These are phyloP conservation scores for Platorchestia sp. DNA, from an alignment of 1,140 invertebrate genomes.

Conservation along the genomic window DNA sequence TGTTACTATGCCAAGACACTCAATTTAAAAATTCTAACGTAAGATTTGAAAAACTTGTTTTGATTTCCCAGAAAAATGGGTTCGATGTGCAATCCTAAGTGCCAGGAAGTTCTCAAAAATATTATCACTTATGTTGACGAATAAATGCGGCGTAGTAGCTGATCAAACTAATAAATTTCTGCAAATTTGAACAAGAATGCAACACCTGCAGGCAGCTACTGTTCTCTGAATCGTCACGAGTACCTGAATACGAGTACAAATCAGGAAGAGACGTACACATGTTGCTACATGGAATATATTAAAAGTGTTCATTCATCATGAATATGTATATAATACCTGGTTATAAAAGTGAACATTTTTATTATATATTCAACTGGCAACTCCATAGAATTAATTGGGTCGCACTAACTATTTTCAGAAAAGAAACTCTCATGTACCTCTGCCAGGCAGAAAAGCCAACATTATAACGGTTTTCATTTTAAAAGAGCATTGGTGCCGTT, in stretches of 20 bases:
- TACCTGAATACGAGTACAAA: background rate
- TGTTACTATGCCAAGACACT: no score
- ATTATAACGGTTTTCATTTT: background rate
- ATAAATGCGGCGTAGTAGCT: background rate
- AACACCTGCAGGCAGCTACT: background rate
- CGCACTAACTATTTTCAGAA: background rate
- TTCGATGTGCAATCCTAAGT: background rate
- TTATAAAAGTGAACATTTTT: no score
- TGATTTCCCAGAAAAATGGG: background rate
- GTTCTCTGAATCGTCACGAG: background rate
- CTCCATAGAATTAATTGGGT: background rate
- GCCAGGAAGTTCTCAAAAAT: background rate
- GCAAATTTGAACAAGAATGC: background rate
- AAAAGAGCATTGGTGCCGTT: background rate
- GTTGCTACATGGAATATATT: background rate
- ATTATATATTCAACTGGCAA: no score
- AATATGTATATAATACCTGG: background rate
- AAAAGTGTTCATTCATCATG: background rate
- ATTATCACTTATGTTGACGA: background rate
- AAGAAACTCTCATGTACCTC: background rate
- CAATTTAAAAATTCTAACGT: no score
- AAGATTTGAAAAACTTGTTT: no score
- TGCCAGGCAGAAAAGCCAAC: background rate
- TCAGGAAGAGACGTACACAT: background rate
- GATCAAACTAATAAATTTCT: background rate